Evolutionary conservation across 2,888 invertebrate species (phyloP).

Genomic region (Pseudococcus longispinus): DNA sequence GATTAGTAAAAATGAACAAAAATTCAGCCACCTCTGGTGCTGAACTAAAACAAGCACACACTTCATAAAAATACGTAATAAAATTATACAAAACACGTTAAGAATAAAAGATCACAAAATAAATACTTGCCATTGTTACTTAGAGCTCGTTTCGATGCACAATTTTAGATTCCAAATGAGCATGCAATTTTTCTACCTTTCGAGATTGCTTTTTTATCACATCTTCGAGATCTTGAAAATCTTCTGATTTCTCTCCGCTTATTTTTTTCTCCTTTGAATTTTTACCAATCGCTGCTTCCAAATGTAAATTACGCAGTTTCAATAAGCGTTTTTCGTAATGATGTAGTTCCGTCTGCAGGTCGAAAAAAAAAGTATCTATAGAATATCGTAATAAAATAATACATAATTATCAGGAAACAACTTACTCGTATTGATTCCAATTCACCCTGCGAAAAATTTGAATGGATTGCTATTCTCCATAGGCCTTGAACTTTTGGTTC

Average conservation of each 20-base stretch:
- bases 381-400: not conserved
- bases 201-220: constrained; percentile 83
- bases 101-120: constrained; percentile 8
- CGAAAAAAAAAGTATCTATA: constrained; percentile 43
- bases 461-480: constrained; percentile 82
- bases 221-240: constrained; percentile 72
- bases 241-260: constrained; percentile 69
- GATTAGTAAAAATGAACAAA: not conserved
- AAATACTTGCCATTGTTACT: not conserved
- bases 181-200: constrained; percentile 85
- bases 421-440: constrained; percentile 80
- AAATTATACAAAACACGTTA: not conserved
- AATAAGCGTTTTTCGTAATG: constrained; percentile 87
- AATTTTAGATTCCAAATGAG: constrained; percentile 78
- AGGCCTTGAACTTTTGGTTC: constrained; percentile 90
- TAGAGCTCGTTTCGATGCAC: constrained; percentile 71
- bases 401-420: not conserved
- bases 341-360: constrained; percentile 78
- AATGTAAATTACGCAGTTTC: constrained; percentile 83
- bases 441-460: constrained; percentile 82
- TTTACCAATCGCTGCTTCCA: constrained; percentile 77
- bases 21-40: not conserved
- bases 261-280: constrained; percentile 73
- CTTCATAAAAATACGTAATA: not conserved
- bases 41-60: not conserved